Percentiles rank a stretch among this genome's conserved stretches.
phyloP scores from a whole-genome alignment of 2,888 invertebrate species.

The Microlaimidae sp. region DNA sequence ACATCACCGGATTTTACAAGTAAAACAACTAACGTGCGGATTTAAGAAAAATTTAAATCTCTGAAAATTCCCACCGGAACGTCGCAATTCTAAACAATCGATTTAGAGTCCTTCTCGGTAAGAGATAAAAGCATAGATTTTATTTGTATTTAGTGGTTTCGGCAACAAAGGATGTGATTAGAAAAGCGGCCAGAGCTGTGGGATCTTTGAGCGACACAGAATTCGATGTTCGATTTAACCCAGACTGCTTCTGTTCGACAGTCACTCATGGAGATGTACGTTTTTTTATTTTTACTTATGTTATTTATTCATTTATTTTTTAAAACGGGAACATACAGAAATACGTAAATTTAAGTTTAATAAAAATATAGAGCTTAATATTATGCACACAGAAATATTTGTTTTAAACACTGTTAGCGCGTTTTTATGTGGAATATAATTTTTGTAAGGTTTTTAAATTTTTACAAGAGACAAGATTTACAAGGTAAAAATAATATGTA shows the following conservation, averaged over 20 bases:
- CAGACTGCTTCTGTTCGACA: constrained; percentile 88
- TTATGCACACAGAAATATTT: no score
- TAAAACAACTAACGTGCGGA: constrained; percentile 1
- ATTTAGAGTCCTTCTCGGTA: background rate
- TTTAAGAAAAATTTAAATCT: background rate
- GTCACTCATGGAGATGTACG: constrained; percentile 57
- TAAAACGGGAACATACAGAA: no score
- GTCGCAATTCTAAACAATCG: background rate
- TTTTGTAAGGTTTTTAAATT: no score
- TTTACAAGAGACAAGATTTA: no score
- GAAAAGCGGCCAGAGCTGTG: constrained; percentile 68
- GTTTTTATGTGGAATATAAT: no score
- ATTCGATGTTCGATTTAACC: constrained; percentile 92
- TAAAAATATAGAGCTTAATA: no score
- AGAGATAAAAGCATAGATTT: background rate
- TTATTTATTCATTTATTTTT: no score
- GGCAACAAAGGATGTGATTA: constrained; percentile 36
- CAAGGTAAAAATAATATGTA: no score
- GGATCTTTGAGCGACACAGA: constrained; percentile 85
- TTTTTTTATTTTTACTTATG: no score
- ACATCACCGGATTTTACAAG: background rate
- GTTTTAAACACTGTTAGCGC: no score
- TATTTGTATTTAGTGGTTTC: background rate
- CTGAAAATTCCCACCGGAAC: no score
- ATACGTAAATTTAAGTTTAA: no score